Evolutionary conservation across 2,797 vertebrate genomes (phyloP).

Genomic region (Mus caroli): DNA sequence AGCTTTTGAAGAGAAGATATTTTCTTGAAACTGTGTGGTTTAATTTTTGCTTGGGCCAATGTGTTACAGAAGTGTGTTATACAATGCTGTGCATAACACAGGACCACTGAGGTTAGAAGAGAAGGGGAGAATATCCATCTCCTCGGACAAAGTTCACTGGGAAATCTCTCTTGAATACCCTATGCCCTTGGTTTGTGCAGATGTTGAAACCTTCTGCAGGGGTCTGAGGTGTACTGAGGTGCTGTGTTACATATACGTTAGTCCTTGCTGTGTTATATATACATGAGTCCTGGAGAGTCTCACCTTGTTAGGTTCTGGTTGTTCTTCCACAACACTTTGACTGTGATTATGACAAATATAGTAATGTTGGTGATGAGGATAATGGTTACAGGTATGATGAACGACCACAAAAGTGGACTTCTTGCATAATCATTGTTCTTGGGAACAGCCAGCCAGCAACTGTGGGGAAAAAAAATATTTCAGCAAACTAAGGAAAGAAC

Average conservation of each 20-base stretch:
- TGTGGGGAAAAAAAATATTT: slow-evolving; percentile 78
- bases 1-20: background rate
- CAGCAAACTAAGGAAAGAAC: slow-evolving; percentile 11
- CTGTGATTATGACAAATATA: slow-evolving; percentile 82
- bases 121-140: background rate
- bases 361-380: slow-evolving; percentile 87
- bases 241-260: background rate
- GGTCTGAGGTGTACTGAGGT: background rate
- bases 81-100: background rate
- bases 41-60: background rate
- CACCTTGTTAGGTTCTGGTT: slow-evolving; percentile 86
- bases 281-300: background rate
- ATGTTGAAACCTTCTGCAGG: background rate
- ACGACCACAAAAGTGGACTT: slow-evolving; percentile 89
- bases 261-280: background rate
- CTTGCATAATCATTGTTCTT: slow-evolving; percentile 61
- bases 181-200: background rate
- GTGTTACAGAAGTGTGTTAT: background rate
- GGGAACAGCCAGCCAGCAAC: slow-evolving; percentile 90
- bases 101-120: background rate
- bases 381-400: slow-evolving; percentile 87
- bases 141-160: background rate
- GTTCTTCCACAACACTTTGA: slow-evolving; percentile 83
- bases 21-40: slow-evolving; percentile 26
- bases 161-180: background rate